A percentile compares a stretch with the other conserved stretches of the same genome.
These are phyloP conservation scores for Nycticebus coucang DNA, from an alignment of 2,113 vertebrate genomes.

Conservation along the genomic window DNA sequence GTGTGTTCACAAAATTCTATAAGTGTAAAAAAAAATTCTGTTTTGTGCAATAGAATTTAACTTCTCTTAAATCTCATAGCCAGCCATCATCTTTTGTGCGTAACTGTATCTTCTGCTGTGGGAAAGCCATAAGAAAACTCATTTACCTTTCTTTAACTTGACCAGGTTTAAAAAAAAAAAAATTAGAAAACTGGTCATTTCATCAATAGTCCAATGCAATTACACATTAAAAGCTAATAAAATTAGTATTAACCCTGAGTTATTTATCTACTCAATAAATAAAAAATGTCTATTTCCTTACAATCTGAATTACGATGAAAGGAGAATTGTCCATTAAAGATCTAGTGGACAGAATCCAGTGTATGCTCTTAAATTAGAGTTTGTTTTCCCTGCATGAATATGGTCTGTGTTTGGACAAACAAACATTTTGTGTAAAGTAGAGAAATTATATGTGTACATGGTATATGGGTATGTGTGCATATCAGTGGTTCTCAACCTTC, in stretches of 20 bases:
- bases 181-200: background rate
- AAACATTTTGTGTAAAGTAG: background rate
- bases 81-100: background rate
- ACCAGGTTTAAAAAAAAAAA: background rate
- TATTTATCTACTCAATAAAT: constrained; percentile 18
- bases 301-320: background rate
- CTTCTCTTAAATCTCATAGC: background rate
- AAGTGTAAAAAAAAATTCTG: background rate
- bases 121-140: background rate
- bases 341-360: background rate
- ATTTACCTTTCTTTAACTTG: background rate
- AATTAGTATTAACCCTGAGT: background rate
- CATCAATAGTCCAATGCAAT: background rate
- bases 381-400: background rate
- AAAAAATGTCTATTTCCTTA: background rate
- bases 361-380: background rate
- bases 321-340: background rate
- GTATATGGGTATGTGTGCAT: background rate
- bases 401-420: background rate
- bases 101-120: background rate
- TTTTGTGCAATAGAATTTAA: background rate
- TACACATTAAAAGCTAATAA: background rate
- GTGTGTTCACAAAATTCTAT: background rate
- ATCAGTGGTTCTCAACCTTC: too few species aligned
- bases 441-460: background rate